A percentile compares a stretch with the other conserved stretches of the same genome.
Conservation (phyloP, 2,797 vertebrate genomes). For the Leucoraja ocellata region DNA sequence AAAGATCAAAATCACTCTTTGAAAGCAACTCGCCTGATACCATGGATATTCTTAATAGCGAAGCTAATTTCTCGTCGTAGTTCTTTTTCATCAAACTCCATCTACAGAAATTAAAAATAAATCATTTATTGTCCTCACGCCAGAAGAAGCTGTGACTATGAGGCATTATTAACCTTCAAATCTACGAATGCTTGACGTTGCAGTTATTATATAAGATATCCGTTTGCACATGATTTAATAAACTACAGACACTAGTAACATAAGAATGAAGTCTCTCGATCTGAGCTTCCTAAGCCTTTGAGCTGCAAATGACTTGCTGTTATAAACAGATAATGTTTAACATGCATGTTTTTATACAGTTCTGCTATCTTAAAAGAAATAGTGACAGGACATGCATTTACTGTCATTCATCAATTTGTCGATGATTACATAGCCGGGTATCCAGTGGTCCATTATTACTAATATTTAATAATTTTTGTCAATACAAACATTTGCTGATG, state of each 20-base stretch:
- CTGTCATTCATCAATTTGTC: neutral
- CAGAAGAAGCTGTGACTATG: neutral
- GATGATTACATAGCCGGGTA: neutral
- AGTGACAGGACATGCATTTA: neutral
- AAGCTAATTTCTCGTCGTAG: slow-evolving; percentile 81
- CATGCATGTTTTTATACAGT: neutral
- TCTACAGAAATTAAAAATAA: slow-evolving; percentile 54
- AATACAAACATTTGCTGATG: neutral
- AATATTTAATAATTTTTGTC: neutral
- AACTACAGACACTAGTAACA: neutral
- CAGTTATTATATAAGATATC: too few relatives aligned
- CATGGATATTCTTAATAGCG: slow-evolving; percentile 90
- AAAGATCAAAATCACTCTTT: neutral
- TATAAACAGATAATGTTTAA: neutral
- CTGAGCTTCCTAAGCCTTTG: neutral
- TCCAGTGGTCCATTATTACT: neutral
- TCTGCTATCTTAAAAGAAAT: neutral
- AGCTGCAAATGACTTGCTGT: neutral
- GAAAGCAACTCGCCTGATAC: slow-evolving; percentile 71
- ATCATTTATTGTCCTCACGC: neutral
- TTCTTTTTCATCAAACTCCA: slow-evolving; percentile 80
- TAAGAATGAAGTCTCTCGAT: neutral
- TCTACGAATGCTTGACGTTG: too few relatives aligned
- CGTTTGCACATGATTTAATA: neutral
- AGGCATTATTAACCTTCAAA: too few relatives aligned